These are phyloP conservation scores for Idaea dimidiata DNA, from an alignment of 2,888 invertebrate species.

Conservation along the genomic window DNA sequence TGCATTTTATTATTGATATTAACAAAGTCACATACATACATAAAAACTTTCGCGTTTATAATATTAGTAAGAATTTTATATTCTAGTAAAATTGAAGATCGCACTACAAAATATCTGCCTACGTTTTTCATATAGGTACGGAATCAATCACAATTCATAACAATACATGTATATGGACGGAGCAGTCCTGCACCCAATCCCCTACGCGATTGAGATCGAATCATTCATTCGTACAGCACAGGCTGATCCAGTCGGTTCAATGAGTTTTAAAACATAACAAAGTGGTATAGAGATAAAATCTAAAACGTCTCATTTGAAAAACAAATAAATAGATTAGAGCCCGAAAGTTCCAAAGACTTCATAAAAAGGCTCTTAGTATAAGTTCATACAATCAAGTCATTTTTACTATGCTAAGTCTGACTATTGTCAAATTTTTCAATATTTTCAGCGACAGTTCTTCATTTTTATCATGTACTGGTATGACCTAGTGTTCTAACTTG, in stretches of 20 bases:
- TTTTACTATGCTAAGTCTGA: too few relatives aligned
- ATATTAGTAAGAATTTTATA: too few relatives aligned
- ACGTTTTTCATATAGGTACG: constrained; percentile 4
- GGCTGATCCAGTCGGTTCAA: constrained; percentile 28
- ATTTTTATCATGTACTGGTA: too few relatives aligned
- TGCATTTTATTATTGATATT: too few relatives aligned
- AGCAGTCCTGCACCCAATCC: constrained; percentile 24
- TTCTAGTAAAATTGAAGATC: too few relatives aligned
- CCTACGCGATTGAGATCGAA: constrained; percentile 57
- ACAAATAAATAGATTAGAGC: background rate
- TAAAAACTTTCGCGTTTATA: too few relatives aligned
- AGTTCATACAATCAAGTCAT: too few relatives aligned
- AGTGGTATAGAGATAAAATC: background rate
- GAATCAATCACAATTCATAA: constrained; percentile 3
- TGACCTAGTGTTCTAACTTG: too few relatives aligned
- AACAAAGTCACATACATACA: too few relatives aligned
- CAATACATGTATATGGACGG: constrained; percentile 5
- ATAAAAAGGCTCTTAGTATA: too few relatives aligned
- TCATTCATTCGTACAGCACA: constrained; percentile 37
- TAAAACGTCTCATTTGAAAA: background rate
- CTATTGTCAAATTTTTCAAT: too few relatives aligned
- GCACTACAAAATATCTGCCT: background rate
- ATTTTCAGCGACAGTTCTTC: too few relatives aligned
- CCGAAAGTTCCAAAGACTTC: background rate
- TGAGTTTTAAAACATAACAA: background rate